Evolutionary conservation across 2,888 invertebrate species (phyloP).

Genomic region (Drosophila emarginata): DNA sequence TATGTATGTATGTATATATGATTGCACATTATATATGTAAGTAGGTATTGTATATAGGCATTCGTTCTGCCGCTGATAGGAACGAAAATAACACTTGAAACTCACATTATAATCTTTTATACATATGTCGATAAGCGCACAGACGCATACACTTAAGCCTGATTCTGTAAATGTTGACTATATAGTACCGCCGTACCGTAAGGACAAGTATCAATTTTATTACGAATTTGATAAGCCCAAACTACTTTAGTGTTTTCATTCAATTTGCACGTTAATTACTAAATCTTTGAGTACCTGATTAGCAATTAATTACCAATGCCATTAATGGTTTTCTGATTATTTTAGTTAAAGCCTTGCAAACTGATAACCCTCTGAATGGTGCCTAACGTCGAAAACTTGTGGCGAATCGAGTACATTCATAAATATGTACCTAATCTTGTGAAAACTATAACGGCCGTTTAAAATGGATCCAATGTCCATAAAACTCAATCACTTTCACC

Average conservation of each 20-base stretch:
- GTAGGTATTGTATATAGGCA: not conserved
- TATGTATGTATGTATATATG: slow-evolving; percentile 27
- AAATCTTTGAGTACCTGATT: slow-evolving; percentile 10
- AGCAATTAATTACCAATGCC: not conserved
- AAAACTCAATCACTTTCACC: not conserved
- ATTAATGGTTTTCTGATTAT: slow-evolving; percentile 5
- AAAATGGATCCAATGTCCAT: not conserved
- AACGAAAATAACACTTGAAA: slow-evolving; percentile 16
- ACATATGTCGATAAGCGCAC: not conserved
- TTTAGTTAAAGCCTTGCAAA: not conserved
- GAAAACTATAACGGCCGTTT: not conserved
- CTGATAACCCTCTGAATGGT: not conserved
- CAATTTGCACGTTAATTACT: slow-evolving; percentile 1
- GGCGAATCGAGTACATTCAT: not conserved
- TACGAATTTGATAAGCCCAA: slow-evolving; percentile 5
- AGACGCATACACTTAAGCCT: not conserved
- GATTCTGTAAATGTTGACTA: not conserved
- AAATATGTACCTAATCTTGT: not conserved
- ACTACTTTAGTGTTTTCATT: not conserved
- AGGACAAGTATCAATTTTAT: slow-evolving; percentile 4
- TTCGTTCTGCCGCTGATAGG: slow-evolving; percentile 26
- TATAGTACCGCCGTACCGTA: not conserved
- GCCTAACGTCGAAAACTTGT: not conserved
- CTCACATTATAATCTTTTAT: not conserved
- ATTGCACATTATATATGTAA: not conserved